phyloP scores from a whole-genome alignment of 1,140 invertebrate species.

The Papilio polyxenes region DNA sequence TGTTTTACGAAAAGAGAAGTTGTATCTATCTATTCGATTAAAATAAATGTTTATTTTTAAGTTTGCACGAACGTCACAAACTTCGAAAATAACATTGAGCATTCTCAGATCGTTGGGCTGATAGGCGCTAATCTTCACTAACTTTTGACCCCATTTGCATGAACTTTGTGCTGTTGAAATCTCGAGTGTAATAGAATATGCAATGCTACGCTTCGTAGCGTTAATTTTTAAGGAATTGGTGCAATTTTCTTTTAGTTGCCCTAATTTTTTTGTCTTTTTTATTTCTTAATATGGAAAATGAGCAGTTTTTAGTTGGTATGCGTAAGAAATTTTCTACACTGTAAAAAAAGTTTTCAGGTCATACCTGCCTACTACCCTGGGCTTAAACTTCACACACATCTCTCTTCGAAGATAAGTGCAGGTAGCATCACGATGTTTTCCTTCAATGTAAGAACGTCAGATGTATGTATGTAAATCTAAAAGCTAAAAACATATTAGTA shows the following conservation, averaged over 20 bases:
- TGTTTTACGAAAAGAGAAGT: too few species aligned
- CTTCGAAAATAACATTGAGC: neutral
- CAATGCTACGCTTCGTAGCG: neutral
- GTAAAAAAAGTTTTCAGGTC: too few species aligned
- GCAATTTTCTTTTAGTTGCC: neutral
- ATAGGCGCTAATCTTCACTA: constrained; percentile 9
- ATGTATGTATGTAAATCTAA: too few species aligned
- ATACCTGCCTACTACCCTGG: too few species aligned
- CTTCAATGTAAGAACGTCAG: too few species aligned
- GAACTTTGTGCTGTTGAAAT: constrained; percentile 17
- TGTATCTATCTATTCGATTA: neutral
- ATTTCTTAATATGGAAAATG: too few species aligned
- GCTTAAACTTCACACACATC: too few species aligned
- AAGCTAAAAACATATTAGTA: too few species aligned
- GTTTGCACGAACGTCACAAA: neutral
- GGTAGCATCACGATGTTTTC: too few species aligned
- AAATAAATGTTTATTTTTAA: neutral
- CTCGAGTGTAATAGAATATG: constrained; percentile 22
- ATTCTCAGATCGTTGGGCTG: neutral
- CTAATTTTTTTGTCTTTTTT: neutral
- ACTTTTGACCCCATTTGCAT: constrained; percentile 26
- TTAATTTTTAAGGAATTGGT: neutral
- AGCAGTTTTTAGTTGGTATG: too few species aligned
- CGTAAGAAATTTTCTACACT: too few species aligned
- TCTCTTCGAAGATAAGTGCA: too few species aligned